Conservation (phyloP, 2,113 vertebrate genomes). For the Platysteira castanea region DNA sequence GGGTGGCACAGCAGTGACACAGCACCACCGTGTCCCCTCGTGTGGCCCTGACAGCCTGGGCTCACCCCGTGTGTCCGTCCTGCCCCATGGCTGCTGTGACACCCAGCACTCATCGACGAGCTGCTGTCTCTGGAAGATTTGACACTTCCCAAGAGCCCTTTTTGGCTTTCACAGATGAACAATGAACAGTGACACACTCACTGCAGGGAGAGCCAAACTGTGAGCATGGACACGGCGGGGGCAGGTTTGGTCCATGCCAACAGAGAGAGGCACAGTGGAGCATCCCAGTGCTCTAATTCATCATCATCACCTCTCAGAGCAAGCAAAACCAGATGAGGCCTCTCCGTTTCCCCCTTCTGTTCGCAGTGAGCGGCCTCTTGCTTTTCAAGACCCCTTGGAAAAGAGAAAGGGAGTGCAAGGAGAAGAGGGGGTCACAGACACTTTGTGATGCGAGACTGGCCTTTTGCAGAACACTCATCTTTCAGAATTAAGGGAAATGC, state of each 20-base stretch:
- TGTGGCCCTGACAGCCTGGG: not conserved
- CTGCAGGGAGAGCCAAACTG: not conserved
- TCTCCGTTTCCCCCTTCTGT: not conserved
- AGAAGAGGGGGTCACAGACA: not conserved
- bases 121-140: not conserved
- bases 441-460: not conserved
- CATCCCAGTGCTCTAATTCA: not conserved
- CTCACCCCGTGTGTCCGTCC: not conserved
- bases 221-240: not conserved
- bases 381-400: not conserved
- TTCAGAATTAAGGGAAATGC: not conserved
- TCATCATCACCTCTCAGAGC: not conserved
- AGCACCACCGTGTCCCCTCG: not conserved
- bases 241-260: not conserved
- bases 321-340: not conserved
- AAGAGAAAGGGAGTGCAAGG: not conserved
- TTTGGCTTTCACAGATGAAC: not conserved
- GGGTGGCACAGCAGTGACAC: not conserved
- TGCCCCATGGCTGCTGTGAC: not conserved
- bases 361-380: not conserved
- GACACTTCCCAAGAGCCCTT: not conserved
- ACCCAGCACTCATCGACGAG: not conserved
- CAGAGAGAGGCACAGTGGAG: not conserved
- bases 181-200: not conserved
- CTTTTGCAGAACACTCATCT: not conserved